Evolutionary conservation across 2,797 vertebrate genomes (phyloP).

Genomic region (Hippopotamyrus pictus): DNA sequence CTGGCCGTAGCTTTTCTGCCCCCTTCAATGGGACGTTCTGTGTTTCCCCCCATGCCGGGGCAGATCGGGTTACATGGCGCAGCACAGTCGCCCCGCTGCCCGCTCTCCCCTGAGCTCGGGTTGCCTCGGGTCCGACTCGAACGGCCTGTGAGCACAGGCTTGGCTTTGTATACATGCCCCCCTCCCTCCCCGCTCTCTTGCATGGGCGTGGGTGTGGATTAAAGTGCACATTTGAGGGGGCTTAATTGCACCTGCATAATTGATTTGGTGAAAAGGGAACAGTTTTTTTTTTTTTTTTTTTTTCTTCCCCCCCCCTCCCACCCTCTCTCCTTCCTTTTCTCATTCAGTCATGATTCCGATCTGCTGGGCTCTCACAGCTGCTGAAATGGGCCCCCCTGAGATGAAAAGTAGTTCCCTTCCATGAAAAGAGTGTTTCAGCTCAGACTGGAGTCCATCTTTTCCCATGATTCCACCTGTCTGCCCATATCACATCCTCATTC

Average conservation of each 20-base stretch:
- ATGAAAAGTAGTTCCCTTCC: not conserved
- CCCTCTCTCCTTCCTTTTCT: not conserved
- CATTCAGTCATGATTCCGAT: slow-evolving; percentile 46
- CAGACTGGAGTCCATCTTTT: not conserved
- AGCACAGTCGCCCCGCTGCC: slow-evolving; percentile 40
- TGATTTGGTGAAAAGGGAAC: slow-evolving; percentile 60
- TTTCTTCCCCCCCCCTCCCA: not conserved
- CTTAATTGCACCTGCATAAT: slow-evolving; percentile 68
- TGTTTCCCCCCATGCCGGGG: slow-evolving; percentile 4
- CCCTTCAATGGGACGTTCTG: not conserved
- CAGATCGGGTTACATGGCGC: slow-evolving; percentile 46
- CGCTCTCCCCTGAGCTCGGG: slow-evolving; percentile 43
- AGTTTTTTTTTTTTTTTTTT: slow-evolving; percentile 27
- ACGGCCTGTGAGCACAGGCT: slow-evolving; percentile 66
- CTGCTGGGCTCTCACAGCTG: slow-evolving; percentile 49
- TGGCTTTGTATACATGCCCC: slow-evolving; percentile 52
- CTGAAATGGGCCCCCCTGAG: slow-evolving; percentile 29
- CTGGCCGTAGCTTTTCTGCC: not conserved
- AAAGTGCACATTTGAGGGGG: slow-evolving; percentile 62
- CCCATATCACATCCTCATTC: not conserved
- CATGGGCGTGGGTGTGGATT: slow-evolving; percentile 63
- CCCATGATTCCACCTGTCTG: slow-evolving; percentile 1
- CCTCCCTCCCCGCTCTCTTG: slow-evolving; percentile 53
- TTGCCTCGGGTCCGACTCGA: slow-evolving; percentile 58
- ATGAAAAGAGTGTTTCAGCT: slow-evolving; percentile 8